phyloP scores from a whole-genome alignment of 2,797 vertebrate genomes.

The Rhynchotus rufescens region DNA sequence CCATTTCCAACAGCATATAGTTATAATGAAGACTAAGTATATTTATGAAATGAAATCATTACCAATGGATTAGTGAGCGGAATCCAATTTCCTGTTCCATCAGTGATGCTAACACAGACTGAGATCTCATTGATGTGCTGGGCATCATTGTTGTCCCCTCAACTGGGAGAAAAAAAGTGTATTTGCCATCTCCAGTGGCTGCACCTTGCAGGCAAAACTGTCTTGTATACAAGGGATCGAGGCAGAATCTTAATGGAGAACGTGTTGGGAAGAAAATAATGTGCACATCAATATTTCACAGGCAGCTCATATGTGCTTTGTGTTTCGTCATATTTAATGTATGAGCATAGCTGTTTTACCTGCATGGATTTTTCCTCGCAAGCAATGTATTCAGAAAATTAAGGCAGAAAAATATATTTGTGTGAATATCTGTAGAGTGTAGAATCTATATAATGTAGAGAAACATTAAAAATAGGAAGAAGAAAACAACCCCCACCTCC shows the following conservation, averaged over 20 bases:
- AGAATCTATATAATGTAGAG: neutral
- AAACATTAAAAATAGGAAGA: neutral
- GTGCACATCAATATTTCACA: conserved; percentile 58
- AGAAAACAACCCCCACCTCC: no score
- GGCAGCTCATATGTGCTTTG: conserved; percentile 6
- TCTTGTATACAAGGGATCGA: neutral
- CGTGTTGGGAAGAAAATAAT: conserved; percentile 55
- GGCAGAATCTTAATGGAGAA: conserved; percentile 46
- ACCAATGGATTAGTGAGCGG: conserved; percentile 76
- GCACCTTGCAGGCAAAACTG: neutral
- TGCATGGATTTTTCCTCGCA: neutral
- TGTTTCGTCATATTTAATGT: conserved; percentile 39
- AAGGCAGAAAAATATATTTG: neutral
- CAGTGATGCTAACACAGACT: conserved; percentile 53
- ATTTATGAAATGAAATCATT: conserved; percentile 77
- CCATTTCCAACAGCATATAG: conserved; percentile 65
- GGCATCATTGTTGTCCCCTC: conserved; percentile 44
- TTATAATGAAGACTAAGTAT: conserved; percentile 76
- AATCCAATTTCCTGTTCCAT: conserved; percentile 79
- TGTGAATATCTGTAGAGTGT: neutral
- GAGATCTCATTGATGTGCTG: conserved; percentile 68
- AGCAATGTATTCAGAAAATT: neutral
- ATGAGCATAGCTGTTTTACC: conserved; percentile 19
- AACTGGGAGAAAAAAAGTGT: conserved; percentile 54
- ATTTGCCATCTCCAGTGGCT: conserved; percentile 34